Evolutionary conservation across 1,140 invertebrate genomes (phyloP).

Genomic region (Scaptomyza graminum): DNA sequence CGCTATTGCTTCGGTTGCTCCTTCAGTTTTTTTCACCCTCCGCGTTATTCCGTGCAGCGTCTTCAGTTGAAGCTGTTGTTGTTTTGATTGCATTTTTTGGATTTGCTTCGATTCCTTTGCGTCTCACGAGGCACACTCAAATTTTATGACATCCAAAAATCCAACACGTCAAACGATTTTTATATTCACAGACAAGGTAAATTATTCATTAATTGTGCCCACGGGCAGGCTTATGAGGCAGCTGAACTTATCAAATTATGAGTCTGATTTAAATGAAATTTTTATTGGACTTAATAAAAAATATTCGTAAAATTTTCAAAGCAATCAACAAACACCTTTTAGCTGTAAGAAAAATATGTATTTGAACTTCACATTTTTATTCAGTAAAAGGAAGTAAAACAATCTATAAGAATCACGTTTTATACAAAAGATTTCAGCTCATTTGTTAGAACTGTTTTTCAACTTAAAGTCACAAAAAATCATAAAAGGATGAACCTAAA

Average conservation of each 20-base stretch:
- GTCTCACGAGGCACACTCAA: conserved; percentile 51
- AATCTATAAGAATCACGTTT: too few relatives aligned
- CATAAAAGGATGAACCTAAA: too few relatives aligned
- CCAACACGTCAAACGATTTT: conserved; percentile 48
- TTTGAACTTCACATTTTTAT: too few relatives aligned
- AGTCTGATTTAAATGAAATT: background rate
- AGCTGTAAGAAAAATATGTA: too few relatives aligned
- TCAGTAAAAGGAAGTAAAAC: too few relatives aligned
- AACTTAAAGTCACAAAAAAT: too few relatives aligned
- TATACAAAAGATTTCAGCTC: too few relatives aligned
- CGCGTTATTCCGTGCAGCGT: background rate
- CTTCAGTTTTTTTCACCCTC: background rate
- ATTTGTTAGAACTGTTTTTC: too few relatives aligned
- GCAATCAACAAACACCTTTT: too few relatives aligned
- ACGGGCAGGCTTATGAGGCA: background rate
- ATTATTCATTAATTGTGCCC: conserved; percentile 59
- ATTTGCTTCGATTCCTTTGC: conserved; percentile 4
- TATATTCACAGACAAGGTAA: conserved; percentile 36
- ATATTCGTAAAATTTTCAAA: too few relatives aligned
- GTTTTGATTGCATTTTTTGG: conserved; percentile 72
- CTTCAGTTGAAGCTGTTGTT: conserved; percentile 28
- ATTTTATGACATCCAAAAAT: conserved; percentile 67
- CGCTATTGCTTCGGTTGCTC: too few relatives aligned
- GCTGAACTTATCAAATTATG: background rate
- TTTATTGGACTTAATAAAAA: too few relatives aligned